Evolutionary conservation across 1,140 invertebrate genomes (phyloP).

Genomic region (Teleogryllus occipitalis): DNA sequence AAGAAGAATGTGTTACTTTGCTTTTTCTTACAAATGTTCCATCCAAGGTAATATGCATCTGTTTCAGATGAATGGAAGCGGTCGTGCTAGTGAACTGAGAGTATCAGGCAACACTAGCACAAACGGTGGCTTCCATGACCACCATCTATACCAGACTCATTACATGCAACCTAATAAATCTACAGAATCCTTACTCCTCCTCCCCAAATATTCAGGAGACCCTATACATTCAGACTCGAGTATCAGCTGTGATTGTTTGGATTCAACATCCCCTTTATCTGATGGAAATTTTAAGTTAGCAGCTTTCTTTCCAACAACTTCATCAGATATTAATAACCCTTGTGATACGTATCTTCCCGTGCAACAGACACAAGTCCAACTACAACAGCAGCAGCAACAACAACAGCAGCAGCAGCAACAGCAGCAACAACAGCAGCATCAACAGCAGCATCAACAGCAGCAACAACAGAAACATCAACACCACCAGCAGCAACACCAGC

Average conservation of each 20-base stretch:
- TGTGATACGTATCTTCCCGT: not conserved
- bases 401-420: not conserved
- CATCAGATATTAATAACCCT: not conserved
- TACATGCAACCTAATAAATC: slow-evolving; percentile 61
- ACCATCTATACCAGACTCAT: slow-evolving; percentile 21
- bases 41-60: no score
- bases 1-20: no score
- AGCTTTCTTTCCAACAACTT: slow-evolving; percentile 12
- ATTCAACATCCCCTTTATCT: slow-evolving; percentile 33
- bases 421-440: not conserved
- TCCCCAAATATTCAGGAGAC: slow-evolving; percentile 46
- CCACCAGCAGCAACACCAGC: not conserved
- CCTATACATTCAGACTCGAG: slow-evolving; percentile 52
- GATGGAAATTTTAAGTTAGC: not conserved
- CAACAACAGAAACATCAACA: not conserved
- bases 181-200: slow-evolving; percentile 62
- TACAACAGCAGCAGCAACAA: not conserved
- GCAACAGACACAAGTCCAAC: not conserved
- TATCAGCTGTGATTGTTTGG: slow-evolving; percentile 57
- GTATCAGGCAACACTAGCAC: not conserved
- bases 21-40: no score
- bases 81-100: not conserved
- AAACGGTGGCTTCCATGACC: not conserved
- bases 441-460: not conserved
- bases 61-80: not conserved